Evolutionary conservation across 2,113 vertebrate genomes (phyloP).

Genomic region (Nematolebias whitei): DNA sequence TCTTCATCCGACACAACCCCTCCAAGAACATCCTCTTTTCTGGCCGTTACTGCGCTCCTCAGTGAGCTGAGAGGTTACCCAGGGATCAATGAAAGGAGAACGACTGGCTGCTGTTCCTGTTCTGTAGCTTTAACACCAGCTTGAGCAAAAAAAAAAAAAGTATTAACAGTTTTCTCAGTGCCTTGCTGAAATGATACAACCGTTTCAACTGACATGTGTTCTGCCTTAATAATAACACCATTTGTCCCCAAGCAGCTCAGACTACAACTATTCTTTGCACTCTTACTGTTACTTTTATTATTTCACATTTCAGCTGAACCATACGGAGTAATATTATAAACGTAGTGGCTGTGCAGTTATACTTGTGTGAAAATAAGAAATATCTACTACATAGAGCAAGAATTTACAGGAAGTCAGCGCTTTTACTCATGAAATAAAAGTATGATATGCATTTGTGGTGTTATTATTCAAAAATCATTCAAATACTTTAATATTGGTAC

Average conservation of each 20-base stretch:
- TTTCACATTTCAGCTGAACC: conserved; percentile 29
- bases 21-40: conserved; percentile 83
- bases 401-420: neutral
- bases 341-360: neutral
- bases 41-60: conserved; percentile 83
- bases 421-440: conserved; percentile 42
- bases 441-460: neutral
- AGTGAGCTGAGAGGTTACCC: conserved; percentile 34
- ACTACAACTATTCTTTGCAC: conserved; percentile 11
- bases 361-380: neutral
- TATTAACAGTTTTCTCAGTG: neutral
- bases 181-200: neutral
- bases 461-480: neutral
- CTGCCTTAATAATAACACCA: too few species aligned
- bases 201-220: neutral
- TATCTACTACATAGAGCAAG: neutral
- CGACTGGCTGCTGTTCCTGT: too few species aligned
- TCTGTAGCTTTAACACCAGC: neutral
- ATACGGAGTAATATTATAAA: conserved; percentile 14
- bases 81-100: too few species aligned
- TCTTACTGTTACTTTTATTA: neutral
- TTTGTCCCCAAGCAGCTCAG: neutral
- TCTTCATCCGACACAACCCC: conserved; percentile 86
- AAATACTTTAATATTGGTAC: neutral
- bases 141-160: neutral